Evolutionary conservation across 2,888 invertebrate species (phyloP).

Genomic region (Eristalis intricaria): DNA sequence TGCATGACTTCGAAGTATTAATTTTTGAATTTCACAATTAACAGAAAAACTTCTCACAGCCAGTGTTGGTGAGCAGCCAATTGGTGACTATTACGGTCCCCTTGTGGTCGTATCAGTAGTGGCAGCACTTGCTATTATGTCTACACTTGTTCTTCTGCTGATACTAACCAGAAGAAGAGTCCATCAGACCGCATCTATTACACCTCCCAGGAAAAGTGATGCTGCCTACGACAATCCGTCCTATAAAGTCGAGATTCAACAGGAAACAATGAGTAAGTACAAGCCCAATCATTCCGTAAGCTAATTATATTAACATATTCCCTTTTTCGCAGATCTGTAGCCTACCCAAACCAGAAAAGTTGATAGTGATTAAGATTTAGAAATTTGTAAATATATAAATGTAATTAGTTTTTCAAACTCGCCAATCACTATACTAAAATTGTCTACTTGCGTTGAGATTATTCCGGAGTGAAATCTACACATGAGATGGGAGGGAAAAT

Average conservation of each 20-base stretch:
- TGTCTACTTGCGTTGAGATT: background rate
- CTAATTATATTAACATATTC: background rate
- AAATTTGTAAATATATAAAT: constrained; percentile 51
- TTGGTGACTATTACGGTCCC: constrained; percentile 92
- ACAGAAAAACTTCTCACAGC: constrained; percentile 83
- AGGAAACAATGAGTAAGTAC: constrained; percentile 92
- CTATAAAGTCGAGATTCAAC: constrained; percentile 96
- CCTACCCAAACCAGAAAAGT: constrained; percentile 70
- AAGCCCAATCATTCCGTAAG: constrained; percentile 51
- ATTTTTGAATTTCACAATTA: constrained; percentile 5
- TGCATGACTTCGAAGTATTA: background rate
- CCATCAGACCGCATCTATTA: constrained; percentile 89
- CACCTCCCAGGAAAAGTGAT: constrained; percentile 89
- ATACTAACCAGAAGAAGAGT: constrained; percentile 89
- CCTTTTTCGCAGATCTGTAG: constrained; percentile 74
- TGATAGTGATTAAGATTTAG: constrained; percentile 1
- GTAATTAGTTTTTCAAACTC: constrained; percentile 25
- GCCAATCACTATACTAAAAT: background rate
- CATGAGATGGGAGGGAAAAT: background rate
- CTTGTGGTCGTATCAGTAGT: constrained; percentile 93
- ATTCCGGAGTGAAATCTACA: background rate
- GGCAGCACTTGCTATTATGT: constrained; percentile 91
- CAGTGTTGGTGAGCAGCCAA: constrained; percentile 77
- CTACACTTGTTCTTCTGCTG: constrained; percentile 89
- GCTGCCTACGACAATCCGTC: constrained; percentile 97